Conservation (phyloP, 2,888 invertebrate species). For the Petrophora chlorosata region DNA sequence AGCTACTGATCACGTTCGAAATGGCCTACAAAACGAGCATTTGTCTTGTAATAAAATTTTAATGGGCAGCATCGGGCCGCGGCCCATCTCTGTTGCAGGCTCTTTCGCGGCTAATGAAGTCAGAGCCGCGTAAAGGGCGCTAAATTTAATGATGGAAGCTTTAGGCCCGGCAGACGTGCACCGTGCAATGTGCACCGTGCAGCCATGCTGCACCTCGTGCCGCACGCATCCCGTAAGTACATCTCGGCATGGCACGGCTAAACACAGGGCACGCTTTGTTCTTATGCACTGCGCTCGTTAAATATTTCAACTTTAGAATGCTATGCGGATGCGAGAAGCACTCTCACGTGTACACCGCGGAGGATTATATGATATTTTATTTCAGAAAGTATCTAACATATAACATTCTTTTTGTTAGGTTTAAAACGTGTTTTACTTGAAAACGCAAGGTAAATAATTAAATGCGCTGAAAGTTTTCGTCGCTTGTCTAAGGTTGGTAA, state of each 20-base stretch:
- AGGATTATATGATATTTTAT: slow-evolving; percentile 21
- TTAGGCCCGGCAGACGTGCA: slow-evolving; percentile 46
- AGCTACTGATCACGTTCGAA: slow-evolving; percentile 9
- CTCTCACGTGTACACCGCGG: slow-evolving; percentile 4
- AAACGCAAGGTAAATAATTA: neutral
- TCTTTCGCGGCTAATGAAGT: slow-evolving; percentile 53
- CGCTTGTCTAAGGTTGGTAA: neutral
- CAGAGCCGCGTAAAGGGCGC: slow-evolving; percentile 50
- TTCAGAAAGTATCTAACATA: slow-evolving; percentile 12
- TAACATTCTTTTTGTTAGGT: slow-evolving; percentile 8
- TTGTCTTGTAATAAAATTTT: slow-evolving; percentile 36
- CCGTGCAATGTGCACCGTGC: slow-evolving; percentile 14
- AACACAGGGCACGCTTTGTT: slow-evolving; percentile 65
- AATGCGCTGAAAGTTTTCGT: neutral
- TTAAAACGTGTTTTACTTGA: slow-evolving; percentile 3
- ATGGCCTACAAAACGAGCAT: slow-evolving; percentile 20
- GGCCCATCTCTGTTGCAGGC: slow-evolving; percentile 44
- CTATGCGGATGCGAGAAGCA: slow-evolving; percentile 29
- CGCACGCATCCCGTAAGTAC: slow-evolving; percentile 45
- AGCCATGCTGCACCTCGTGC: no score
- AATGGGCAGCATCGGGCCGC: slow-evolving; percentile 27
- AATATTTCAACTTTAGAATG: slow-evolving; percentile 64
- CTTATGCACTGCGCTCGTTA: slow-evolving; percentile 64
- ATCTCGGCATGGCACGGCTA: slow-evolving; percentile 37
- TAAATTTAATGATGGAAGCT: slow-evolving; percentile 62